Conservation (phyloP, 2,797 vertebrate genomes). For the Sebastes kiyomatsui region DNA sequence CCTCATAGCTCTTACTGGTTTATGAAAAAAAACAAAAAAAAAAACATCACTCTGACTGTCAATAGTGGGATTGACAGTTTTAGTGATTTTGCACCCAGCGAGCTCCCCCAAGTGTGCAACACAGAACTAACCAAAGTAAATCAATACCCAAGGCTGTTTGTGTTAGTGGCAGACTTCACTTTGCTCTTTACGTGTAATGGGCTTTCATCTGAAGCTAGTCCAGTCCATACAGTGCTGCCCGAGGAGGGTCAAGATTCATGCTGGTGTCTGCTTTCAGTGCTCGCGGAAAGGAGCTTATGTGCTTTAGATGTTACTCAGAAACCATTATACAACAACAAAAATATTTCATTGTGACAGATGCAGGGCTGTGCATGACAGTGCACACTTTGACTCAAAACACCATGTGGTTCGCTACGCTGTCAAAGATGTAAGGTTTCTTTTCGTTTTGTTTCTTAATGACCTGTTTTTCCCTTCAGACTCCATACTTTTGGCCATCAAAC, state of each 20-base stretch:
- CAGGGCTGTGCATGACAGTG: slow-evolving; percentile 7
- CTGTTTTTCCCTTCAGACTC: slow-evolving; percentile 82
- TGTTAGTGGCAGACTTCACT: slow-evolving; percentile 24
- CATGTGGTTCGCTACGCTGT: slow-evolving; percentile 3
- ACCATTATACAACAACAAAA: slow-evolving; percentile 54
- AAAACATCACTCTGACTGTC: slow-evolving; percentile 14
- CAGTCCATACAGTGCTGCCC: slow-evolving; percentile 21
- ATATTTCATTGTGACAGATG: slow-evolving; percentile 57
- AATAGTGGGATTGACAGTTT: slow-evolving; percentile 35
- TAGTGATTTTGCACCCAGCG: slow-evolving; percentile 35
- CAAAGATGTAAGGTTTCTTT: slow-evolving; percentile 2
- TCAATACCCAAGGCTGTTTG: slow-evolving; percentile 34
- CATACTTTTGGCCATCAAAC: slow-evolving; percentile 96
- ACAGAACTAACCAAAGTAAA: slow-evolving; percentile 39
- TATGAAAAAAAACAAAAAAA: neutral
- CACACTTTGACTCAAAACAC: slow-evolving; percentile 25
- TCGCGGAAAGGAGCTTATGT: slow-evolving; percentile 54
- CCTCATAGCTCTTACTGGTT: neutral
- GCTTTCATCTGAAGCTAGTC: slow-evolving; percentile 32
- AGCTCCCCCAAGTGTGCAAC: slow-evolving; percentile 16
- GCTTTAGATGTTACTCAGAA: slow-evolving; percentile 43
- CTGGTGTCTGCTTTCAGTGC: slow-evolving; percentile 29
- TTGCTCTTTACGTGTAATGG: slow-evolving; percentile 35
- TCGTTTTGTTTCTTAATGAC: slow-evolving; percentile 30
- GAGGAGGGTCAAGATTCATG: slow-evolving; percentile 39